A percentile compares a stretch with the other conserved stretches of the same genome.
Evolutionary conservation across 2,113 vertebrate species (phyloP).

Genomic region (Irena cyanogastra): DNA sequence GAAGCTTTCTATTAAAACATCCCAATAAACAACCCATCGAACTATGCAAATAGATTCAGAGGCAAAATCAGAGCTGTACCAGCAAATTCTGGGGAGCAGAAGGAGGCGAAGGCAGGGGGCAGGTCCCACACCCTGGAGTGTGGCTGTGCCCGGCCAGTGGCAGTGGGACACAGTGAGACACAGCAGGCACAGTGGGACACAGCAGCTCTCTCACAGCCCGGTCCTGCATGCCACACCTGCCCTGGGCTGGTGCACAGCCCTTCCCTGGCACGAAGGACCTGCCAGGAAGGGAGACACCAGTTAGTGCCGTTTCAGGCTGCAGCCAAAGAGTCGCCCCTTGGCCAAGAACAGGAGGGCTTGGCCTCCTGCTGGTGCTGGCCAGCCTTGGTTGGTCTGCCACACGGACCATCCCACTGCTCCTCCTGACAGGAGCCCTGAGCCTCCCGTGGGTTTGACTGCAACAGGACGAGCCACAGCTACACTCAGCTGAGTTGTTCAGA

Average conservation of each 20-base stretch:
- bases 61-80: not conserved
- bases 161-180: not conserved
- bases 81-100: not conserved
- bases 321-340: not conserved
- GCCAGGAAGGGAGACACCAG: not conserved
- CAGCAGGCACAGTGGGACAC: not conserved
- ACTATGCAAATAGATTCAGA: not conserved
- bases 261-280: not conserved
- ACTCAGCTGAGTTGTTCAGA: not conserved
- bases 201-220: not conserved
- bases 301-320: not conserved
- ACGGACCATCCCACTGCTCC: not conserved
- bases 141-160: not conserved
- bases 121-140: rapidly evolving
- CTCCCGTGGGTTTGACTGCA: not conserved
- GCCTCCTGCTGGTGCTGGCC: rapidly evolving
- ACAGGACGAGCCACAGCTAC: not conserved
- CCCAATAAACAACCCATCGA: not conserved
- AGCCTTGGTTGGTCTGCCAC: not conserved
- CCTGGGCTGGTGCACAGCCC: not conserved
- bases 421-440: not conserved
- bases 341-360: not conserved
- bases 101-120: not conserved
- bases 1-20: not conserved
- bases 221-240: not conserved